phyloP scores from a whole-genome alignment of 2,113 vertebrate genomes.

The Saguinus midas region DNA sequence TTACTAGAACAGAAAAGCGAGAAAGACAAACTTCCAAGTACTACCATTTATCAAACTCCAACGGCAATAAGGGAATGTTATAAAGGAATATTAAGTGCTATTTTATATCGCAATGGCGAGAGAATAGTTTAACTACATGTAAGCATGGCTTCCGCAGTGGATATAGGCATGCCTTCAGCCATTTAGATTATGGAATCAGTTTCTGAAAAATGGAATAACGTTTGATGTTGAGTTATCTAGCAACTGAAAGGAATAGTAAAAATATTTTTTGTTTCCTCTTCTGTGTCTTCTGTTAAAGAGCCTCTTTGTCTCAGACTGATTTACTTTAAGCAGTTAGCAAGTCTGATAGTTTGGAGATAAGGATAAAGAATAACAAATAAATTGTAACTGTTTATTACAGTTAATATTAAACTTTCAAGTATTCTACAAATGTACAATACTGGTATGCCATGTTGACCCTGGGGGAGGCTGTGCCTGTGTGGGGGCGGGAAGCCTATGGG shows the following conservation, averaged over 20 bases:
- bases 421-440: background rate
- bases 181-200: background rate
- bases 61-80: background rate
- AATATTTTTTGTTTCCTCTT: background rate
- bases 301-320: background rate
- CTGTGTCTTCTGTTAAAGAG: background rate
- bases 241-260: background rate
- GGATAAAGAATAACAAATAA: background rate
- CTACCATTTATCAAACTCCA: constrained; percentile 38
- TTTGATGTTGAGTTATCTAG: background rate
- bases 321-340: background rate
- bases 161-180: background rate
- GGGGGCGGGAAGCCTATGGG: background rate
- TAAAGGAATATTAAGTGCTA: background rate
- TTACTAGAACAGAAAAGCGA: constrained; percentile 45
- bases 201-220: background rate
- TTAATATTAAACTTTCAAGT: background rate
- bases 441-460: too few relatives aligned
- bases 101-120: background rate
- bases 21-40: constrained; percentile 45
- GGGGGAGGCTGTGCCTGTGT: accelerated
- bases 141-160: background rate
- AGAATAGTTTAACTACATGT: background rate
- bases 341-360: background rate
- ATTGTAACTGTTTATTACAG: background rate